Conservation (phyloP, 2,888 invertebrate genomes). For the Stenolophus ochropezus region DNA sequence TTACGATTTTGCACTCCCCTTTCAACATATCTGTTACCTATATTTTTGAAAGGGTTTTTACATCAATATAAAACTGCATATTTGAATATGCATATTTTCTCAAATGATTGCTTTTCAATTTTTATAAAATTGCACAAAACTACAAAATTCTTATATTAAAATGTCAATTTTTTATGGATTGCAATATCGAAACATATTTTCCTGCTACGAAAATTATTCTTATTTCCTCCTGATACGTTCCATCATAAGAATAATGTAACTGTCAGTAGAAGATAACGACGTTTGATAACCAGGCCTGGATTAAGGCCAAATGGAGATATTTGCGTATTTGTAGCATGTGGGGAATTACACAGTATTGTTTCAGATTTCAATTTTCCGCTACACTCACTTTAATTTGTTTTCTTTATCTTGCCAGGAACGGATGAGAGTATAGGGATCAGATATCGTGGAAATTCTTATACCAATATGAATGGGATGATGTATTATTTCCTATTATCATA, state of each 20-base stretch:
- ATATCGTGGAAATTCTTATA: neutral
- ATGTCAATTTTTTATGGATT: neutral
- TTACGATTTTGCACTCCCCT: too few species aligned
- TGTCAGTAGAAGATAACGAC: constrained; percentile 42
- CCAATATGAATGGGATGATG: neutral
- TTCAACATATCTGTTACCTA: too few species aligned
- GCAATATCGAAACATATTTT: neutral
- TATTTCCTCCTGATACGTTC: constrained; percentile 18
- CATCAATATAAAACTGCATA: too few species aligned
- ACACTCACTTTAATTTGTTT: constrained; percentile 40
- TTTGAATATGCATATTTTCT: too few species aligned
- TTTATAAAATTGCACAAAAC: too few species aligned
- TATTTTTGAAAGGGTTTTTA: too few species aligned
- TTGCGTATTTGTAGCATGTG: constrained; percentile 21
- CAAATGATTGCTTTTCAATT: too few species aligned
- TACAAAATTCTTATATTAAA: neutral
- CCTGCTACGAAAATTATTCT: neutral
- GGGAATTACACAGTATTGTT: constrained; percentile 37
- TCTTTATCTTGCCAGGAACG: constrained; percentile 11
- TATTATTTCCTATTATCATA: neutral
- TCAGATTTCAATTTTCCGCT: constrained; percentile 39
- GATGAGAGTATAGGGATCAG: neutral
- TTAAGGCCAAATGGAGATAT: constrained; percentile 35
- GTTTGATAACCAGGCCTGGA: constrained; percentile 2
- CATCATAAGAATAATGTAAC: constrained; percentile 49